Base-by-base conservation (phyloP, 2,888 invertebrate species). In the Drosophila anomalipes region DNA sequence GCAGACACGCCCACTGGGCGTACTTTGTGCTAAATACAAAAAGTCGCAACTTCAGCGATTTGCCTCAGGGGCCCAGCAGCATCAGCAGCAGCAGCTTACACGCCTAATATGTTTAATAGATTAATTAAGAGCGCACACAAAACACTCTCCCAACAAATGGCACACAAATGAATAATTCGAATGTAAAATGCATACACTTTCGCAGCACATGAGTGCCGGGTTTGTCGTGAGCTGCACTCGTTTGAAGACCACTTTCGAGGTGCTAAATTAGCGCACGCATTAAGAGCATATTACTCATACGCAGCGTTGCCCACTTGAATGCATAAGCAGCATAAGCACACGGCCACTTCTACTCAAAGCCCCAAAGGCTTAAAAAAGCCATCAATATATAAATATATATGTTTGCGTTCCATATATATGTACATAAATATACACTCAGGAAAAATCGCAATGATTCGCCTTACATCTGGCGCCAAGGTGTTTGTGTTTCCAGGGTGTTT, bases 231-330 rank as follows among this genome's bases (percentile, higher is more conserved):
- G 39, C 28, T 77, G 65, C 79, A 70, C 81, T 79, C 64, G 57
- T 56, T 32, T 82, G 74, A 77, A 89, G 85, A 67, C 57, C 79
- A 82, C 88, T 89, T 82, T 71, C 58, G 68, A 59, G 69, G 68
- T 73, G 74, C 79, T 80, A 82, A 86, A 89, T 84, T 86, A 86
- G 89, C 75, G 61, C 67, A 80, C 78, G 78, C 83, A 79, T 86
- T 88, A 74, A 77, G 86, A 69, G 69, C 77, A 71, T 73, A 89
- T 89, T 76, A 79, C 84, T 78, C 79, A 81, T 81, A 81, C 80
- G 82, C 44, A 74, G 44, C 47, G 78, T 57, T 65, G 68, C 32
- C 67, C 70, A 69, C 61, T 75, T 69, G 63, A 68, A 72, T 67
- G 53, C 66, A 52, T 56, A 70, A 64, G 41, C 51, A 41, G 56